Conservation (phyloP, 2,888 invertebrate species). For the Auanema freiburgensis region DNA sequence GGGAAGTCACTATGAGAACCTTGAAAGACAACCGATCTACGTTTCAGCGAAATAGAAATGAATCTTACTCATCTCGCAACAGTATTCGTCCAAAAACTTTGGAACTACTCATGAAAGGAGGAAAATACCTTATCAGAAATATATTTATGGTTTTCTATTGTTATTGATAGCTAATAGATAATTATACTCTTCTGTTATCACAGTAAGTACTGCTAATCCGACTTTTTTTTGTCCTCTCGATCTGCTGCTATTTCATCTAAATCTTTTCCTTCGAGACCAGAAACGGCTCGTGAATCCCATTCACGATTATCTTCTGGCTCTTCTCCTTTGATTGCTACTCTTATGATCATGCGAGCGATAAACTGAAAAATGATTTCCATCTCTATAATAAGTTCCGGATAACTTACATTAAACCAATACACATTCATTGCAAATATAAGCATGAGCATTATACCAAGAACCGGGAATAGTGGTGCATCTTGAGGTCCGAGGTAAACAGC, state of each 20-base stretch:
- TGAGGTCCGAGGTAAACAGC: slow-evolving; percentile 51
- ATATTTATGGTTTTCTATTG: too few relatives aligned
- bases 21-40: too few relatives aligned
- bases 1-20: too few relatives aligned
- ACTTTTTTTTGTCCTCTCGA: too few relatives aligned
- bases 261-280: slow-evolving; percentile 30
- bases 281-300: slow-evolving; percentile 47
- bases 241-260: slow-evolving; percentile 13
- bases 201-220: too few relatives aligned
- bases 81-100: too few relatives aligned
- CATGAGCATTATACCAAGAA: slow-evolving; percentile 47
- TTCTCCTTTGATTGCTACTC: slow-evolving; percentile 53
- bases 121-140: too few relatives aligned
- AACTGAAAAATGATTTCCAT: slow-evolving; percentile 34
- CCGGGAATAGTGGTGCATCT: slow-evolving; percentile 46
- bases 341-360: slow-evolving; percentile 49
- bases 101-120: too few relatives aligned
- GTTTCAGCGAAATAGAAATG: too few relatives aligned
- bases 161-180: too few relatives aligned
- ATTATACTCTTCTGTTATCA: too few relatives aligned
- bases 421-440: slow-evolving; percentile 50
- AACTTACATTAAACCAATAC: slow-evolving; percentile 56
- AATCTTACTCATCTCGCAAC: too few relatives aligned
- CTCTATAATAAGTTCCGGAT: background rate
- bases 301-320: slow-evolving; percentile 58